Conservation (phyloP, 2,888 invertebrate genomes). For the Thelaira solivaga region DNA sequence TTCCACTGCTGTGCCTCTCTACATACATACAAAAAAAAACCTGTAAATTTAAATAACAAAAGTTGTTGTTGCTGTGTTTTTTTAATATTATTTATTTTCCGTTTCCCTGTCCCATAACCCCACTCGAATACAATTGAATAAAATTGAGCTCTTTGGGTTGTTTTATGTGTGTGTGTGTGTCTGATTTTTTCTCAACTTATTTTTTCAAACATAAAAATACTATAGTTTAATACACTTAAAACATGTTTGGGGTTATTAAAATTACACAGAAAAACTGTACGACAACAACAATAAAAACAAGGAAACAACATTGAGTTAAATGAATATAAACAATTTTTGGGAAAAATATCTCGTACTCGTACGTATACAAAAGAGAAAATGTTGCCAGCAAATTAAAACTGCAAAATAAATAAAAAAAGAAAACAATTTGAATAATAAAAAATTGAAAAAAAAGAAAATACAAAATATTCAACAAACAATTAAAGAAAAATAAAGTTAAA, state of each 20-base stretch:
- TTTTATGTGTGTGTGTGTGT: background rate
- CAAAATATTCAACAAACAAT: background rate
- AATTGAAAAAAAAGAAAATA: background rate
- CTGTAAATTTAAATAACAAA: constrained; percentile 61
- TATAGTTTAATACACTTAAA: constrained; percentile 51
- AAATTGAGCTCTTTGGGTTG: constrained; percentile 14
- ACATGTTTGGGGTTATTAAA: constrained; percentile 57
- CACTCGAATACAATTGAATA: constrained; percentile 44
- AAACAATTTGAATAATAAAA: too few relatives aligned
- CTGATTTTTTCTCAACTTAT: background rate
- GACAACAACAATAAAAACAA: constrained; percentile 31
- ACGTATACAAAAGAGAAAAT: constrained; percentile 10
- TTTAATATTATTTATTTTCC: constrained; percentile 8
- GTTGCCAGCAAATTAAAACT: constrained; percentile 33
- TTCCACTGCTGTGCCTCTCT: background rate
- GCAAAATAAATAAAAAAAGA: background rate
- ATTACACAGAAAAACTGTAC: constrained; percentile 42
- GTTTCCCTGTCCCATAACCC: constrained; percentile 14
- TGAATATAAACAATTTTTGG: constrained; percentile 44
- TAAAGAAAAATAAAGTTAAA: background rate
- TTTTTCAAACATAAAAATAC: constrained; percentile 23
- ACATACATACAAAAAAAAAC: constrained; percentile 43
- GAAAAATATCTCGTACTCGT: constrained; percentile 1
- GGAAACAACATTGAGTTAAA: constrained; percentile 43
- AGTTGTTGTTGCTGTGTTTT: constrained; percentile 25